phyloP scores from a whole-genome alignment of 1,140 invertebrate genomes.

The Trigoniulus corallinus region DNA sequence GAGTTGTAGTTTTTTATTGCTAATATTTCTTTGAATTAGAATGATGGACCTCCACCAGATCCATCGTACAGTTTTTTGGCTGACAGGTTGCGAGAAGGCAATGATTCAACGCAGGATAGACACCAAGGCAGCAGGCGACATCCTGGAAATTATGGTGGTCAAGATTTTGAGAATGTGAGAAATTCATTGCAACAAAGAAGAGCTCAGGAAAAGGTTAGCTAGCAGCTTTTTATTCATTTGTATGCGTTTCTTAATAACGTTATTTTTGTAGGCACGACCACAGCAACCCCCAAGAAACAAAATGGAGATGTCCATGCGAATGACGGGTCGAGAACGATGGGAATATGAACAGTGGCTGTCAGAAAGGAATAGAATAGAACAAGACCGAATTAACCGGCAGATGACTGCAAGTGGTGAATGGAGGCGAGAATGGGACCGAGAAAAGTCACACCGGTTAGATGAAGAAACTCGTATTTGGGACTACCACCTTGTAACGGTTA shows the following conservation, averaged over 20 bases:
- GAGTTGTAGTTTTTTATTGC: not conserved
- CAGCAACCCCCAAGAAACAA: constrained; percentile 13
- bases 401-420: constrained; percentile 20
- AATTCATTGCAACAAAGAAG: constrained; percentile 18
- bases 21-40: not conserved
- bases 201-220: constrained; percentile 15
- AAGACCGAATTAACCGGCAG: constrained; percentile 19
- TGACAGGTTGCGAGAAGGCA: constrained; percentile 17
- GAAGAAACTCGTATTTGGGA: too few species aligned
- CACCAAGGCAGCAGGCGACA: constrained; percentile 13
- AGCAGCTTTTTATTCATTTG: too few species aligned
- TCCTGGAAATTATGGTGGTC: constrained; percentile 22
- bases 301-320: constrained; percentile 20
- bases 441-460: too few species aligned
- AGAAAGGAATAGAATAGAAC: constrained; percentile 21
- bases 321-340: constrained; percentile 22
- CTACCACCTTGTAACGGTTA: too few species aligned
- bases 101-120: constrained; percentile 6
- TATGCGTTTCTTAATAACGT: too few species aligned
- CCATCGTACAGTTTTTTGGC: constrained; percentile 21
- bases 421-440: constrained; percentile 22
- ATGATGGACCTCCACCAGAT: constrained; percentile 19
- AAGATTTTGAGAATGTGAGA: constrained; percentile 20
- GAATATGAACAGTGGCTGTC: constrained; percentile 22
- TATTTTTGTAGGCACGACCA: too few species aligned